These are phyloP conservation scores for Syngnathus typhle DNA, from an alignment of 2,113 vertebrate genomes.

Conservation along the genomic window DNA sequence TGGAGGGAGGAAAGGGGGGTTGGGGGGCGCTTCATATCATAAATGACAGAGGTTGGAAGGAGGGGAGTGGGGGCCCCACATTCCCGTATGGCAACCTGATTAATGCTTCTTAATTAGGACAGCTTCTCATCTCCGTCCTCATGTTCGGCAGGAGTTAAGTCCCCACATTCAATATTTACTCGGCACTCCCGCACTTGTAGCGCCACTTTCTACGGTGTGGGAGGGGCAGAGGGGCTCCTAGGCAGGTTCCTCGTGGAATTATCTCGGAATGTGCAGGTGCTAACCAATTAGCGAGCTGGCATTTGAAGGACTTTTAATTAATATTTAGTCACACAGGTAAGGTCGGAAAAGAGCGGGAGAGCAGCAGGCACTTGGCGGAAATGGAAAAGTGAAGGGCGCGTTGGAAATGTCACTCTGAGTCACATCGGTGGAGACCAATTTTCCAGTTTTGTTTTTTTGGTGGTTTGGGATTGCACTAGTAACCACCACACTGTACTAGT, in stretches of 20 bases:
- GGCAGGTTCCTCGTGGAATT: conserved; percentile 71
- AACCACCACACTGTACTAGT: too few relatives aligned
- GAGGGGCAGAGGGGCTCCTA: conserved; percentile 64
- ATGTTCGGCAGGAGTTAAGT: conserved; percentile 88
- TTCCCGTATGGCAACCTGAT: conserved; percentile 81
- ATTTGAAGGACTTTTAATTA: conserved; percentile 96
- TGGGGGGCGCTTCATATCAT: conserved; percentile 98
- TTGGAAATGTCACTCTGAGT: neutral
- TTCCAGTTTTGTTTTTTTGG: neutral
- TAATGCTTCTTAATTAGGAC: conserved; percentile 98
- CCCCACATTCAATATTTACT: conserved; percentile 99
- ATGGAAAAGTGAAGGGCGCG: neutral
- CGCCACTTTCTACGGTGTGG: conserved; percentile 80
- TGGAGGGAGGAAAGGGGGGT: conserved; percentile 76
- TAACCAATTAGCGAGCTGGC: conserved; percentile 97
- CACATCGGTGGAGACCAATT: neutral
- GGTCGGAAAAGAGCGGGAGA: neutral
- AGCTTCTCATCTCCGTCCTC: conserved; percentile 74
- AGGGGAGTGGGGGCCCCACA: conserved; percentile 66
- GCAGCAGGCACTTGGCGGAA: neutral
- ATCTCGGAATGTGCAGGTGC: conserved; percentile 84
- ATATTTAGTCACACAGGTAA: conserved; percentile 76
- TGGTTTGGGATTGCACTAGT: too few relatives aligned
- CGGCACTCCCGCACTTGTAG: conserved; percentile 93
- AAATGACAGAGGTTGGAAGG: conserved; percentile 86